Evolutionary conservation across 1,140 invertebrate species (phyloP).

Genomic region (Elymnias hypermnestra): DNA sequence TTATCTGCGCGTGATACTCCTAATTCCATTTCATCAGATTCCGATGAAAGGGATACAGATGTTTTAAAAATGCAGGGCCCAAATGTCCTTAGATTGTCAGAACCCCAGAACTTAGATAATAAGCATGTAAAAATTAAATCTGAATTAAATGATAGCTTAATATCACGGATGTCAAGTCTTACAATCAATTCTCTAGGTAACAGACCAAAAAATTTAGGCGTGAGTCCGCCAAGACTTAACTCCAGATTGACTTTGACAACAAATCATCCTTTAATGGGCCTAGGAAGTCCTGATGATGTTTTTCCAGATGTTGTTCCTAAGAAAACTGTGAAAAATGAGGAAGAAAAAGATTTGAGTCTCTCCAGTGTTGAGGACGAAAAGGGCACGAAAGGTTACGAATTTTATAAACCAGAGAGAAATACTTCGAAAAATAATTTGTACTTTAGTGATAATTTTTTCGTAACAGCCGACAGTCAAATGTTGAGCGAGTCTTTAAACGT

Average conservation of each 20-base stretch:
- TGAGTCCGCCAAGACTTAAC: conserved; percentile 47
- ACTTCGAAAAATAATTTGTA: conserved; percentile 64
- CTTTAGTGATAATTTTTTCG: conserved; percentile 46
- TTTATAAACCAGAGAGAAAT: conserved; percentile 51
- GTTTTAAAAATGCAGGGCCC: conserved; percentile 40
- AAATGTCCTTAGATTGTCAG: conserved; percentile 29
- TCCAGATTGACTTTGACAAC: conserved; percentile 51
- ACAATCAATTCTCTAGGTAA: conserved; percentile 32
- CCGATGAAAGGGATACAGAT: conserved; percentile 36
- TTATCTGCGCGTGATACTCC: conserved; percentile 45
- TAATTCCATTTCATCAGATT: conserved; percentile 47
- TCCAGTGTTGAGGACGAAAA: conserved; percentile 61
- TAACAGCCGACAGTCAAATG: conserved; percentile 46
- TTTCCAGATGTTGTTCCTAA: conserved; percentile 57
- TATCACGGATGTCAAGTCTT: conserved; percentile 42
- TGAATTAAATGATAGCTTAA: conserved; percentile 40
- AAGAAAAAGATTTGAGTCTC: conserved; percentile 54
- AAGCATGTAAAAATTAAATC: too few relatives aligned
- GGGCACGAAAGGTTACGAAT: conserved; percentile 37
- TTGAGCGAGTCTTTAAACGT: conserved; percentile 36
- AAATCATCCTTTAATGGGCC: conserved; percentile 51
- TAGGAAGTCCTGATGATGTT: conserved; percentile 57
- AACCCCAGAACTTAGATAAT: conserved; percentile 25
- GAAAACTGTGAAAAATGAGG: conserved; percentile 36
- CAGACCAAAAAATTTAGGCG: conserved; percentile 36